These are phyloP conservation scores for Rostratula benghalensis DNA, from an alignment of 2,113 vertebrate species.

Conservation along the genomic window DNA sequence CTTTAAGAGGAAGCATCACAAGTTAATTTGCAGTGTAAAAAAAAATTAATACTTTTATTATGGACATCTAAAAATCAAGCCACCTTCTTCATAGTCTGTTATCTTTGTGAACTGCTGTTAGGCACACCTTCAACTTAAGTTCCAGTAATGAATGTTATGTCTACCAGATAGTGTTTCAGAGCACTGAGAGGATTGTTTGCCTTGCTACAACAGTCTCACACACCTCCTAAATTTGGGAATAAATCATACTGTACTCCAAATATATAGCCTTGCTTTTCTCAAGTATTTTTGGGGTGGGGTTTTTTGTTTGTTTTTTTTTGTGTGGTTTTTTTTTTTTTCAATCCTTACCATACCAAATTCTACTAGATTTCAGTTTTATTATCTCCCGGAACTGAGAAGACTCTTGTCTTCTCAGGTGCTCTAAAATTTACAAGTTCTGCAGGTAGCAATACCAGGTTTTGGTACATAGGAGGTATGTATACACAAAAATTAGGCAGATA, in stretches of 20 bases:
- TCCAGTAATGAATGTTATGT: not conserved
- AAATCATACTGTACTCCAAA: not conserved
- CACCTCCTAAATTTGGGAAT: not conserved
- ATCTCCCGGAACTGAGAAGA: not conserved
- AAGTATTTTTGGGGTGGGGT: not conserved
- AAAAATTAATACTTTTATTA: not conserved
- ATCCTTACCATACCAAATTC: not conserved
- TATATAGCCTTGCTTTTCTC: not conserved
- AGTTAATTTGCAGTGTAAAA: not conserved
- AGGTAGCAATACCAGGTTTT: not conserved
- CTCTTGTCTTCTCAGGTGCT: not conserved
- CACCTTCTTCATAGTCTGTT: accelerated
- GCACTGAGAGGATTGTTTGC: not conserved
- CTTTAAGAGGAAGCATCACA: not conserved
- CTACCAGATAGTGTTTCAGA: not conserved
- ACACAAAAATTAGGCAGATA: not conserved
- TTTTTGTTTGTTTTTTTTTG: too few relatives aligned
- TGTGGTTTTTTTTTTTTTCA: not conserved
- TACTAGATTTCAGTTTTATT: not conserved
- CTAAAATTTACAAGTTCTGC: not conserved
- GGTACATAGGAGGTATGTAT: not conserved
- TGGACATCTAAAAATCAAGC: not conserved
- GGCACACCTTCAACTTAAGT: not conserved
- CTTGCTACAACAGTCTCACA: not conserved
- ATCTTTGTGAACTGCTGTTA: not conserved